Evolutionary conservation across 2,888 invertebrate species (phyloP).

Genomic region (Parnassius smintheus): DNA sequence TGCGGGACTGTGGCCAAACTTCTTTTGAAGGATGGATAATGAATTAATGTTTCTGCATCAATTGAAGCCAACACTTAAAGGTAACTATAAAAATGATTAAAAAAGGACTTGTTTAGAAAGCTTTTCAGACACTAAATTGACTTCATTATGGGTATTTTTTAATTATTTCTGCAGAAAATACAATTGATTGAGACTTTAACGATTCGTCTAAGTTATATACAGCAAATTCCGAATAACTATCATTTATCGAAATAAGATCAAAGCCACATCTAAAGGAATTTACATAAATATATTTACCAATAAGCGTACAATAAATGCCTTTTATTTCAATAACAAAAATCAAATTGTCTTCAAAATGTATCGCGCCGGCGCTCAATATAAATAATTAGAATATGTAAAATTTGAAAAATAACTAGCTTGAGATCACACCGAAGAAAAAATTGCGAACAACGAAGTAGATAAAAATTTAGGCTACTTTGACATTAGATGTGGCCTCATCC

Average conservation of each 20-base stretch:
- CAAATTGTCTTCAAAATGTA: too few species aligned
- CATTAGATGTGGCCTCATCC: neutral
- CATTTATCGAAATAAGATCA: conserved; percentile 2
- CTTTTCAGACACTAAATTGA: conserved; percentile 21
- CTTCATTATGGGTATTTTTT: conserved; percentile 7
- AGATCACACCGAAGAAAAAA: too few species aligned
- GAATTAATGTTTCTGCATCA: neutral
- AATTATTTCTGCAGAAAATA: conserved; percentile 15
- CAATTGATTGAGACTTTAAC: conserved; percentile 20
- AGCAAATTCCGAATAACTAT: conserved; percentile 22
- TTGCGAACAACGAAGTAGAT: too few species aligned
- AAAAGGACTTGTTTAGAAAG: neutral
- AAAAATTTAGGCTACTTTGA: neutral
- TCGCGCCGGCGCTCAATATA: too few species aligned
- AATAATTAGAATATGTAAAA: neutral
- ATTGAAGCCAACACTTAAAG: conserved; percentile 8
- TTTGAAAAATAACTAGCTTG: neutral
- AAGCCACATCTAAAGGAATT: conserved; percentile 15
- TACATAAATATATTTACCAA: neutral
- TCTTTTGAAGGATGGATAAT: too few species aligned
- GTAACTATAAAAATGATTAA: conserved; percentile 4
- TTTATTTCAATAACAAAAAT: too few species aligned
- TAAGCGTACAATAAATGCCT: too few species aligned
- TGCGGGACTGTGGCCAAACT: too few species aligned
- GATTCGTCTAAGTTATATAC: conserved; percentile 48